Evolutionary conservation across 2,113 vertebrate species (phyloP), one percentile per base, ranked within the genome.

Genomic region (Pangasianodon hypophthalmus): DNA sequence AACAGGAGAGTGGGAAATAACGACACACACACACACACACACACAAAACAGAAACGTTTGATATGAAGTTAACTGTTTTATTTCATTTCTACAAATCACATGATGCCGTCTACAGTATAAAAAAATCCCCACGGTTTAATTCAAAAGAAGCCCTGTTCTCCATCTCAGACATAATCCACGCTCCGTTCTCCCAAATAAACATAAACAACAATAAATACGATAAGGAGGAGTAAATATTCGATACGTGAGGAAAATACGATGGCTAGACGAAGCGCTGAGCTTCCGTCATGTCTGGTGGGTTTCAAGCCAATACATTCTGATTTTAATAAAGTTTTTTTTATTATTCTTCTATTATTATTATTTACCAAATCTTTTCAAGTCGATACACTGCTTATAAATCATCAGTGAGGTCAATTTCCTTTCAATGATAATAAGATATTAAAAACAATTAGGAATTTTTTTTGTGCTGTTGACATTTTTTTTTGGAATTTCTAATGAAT

Each of bases 31-130:
- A 48, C 44, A 79, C 75, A 79, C 44, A 48, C 44, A 50, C 41
- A 90, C 18, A 67, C 44, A 79, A n/a, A 5, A 44, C 71, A 21
- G 4, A 32, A 67, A 37, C 2, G 62, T 85, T 62, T 85, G 48
- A 87, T 87, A 90, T 91, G 58, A 86, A 90, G 56, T 88, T 91
- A 87, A 71, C 11, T 69, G 75, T 87, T 91, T 37, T 80, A 77
- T 79, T 85, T 46, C 29, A 62, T 88, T 91, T 90, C 89, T 90
- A 89, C 81, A 89, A 87, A 92, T 89, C 62, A 90, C 64, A 89
- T 83, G 58, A 71, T 18, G 54, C 32, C 1, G 58, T 90, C 71
- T 90, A 89, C 60, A 75, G 88, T 60, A 90, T 89, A 91, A 19
- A 90, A 50, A n/a, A 50, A 29, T 83, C 26, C 29, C 14, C 54